A percentile compares a stretch with the other conserved stretches of the same genome.
These are phyloP conservation scores for Leuciscus idus DNA, from an alignment of 2,113 vertebrate genomes.

Conservation along the genomic window DNA sequence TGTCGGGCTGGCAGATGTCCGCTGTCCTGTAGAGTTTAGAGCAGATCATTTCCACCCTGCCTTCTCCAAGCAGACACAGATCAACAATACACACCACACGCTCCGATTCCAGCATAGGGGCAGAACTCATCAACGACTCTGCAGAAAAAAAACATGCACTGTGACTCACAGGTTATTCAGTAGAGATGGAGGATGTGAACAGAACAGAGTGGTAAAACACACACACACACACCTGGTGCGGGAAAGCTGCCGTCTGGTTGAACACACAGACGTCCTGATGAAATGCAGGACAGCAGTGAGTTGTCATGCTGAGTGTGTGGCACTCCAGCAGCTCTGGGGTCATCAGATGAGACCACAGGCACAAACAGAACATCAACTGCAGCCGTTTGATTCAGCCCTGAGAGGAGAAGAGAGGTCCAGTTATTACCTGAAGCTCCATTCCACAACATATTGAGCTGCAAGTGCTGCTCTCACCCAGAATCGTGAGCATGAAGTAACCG, in stretches of 20 bases:
- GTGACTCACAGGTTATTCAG: neutral
- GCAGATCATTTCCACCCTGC: slow-evolving; percentile 82
- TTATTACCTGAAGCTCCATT: slow-evolving; percentile 18
- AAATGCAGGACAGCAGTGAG: slow-evolving; percentile 71
- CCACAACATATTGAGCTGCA: neutral
- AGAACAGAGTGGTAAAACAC: neutral
- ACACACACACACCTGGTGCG: slow-evolving; percentile 71
- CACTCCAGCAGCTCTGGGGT: slow-evolving; percentile 71
- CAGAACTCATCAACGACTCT: slow-evolving; percentile 60
- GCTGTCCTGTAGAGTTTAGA: slow-evolving; percentile 82
- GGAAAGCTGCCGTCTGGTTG: slow-evolving; percentile 52
- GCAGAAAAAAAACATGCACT: slow-evolving; percentile 43
- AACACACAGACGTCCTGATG: slow-evolving; percentile 70
- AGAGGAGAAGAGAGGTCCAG: slow-evolving; percentile 25
- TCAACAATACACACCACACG: slow-evolving; percentile 85
- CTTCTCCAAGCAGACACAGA: slow-evolving; percentile 83
- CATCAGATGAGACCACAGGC: slow-evolving; percentile 72
- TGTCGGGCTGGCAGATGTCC: slow-evolving; percentile 47
- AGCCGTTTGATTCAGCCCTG: slow-evolving; percentile 86
- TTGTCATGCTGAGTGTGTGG: slow-evolving; percentile 70
- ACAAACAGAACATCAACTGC: slow-evolving; percentile 84
- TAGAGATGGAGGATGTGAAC: neutral
- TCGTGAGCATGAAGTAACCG: slow-evolving; percentile 84
- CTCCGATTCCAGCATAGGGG: slow-evolving; percentile 68
- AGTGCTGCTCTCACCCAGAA: slow-evolving; percentile 79